phyloP scores from a whole-genome alignment of 2,797 vertebrate species.

The Syndactyla subalaris region DNA sequence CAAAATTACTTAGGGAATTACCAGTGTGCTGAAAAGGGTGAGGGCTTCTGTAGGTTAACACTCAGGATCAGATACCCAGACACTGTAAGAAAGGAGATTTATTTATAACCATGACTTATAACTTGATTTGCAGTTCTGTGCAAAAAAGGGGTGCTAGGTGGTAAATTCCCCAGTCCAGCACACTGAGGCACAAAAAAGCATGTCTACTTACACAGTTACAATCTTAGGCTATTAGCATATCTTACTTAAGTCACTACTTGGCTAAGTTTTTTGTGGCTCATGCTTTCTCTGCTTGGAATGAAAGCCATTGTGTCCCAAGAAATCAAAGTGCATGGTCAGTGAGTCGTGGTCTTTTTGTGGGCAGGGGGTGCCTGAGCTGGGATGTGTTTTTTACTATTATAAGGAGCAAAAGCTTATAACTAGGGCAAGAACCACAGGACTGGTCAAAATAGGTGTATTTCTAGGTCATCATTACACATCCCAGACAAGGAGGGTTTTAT shows the following conservation, averaged over 20 bases:
- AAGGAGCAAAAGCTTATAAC: neutral
- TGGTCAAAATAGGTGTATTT: neutral
- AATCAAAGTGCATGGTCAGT: accelerated
- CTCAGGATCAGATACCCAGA: neutral
- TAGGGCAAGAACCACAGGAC: neutral
- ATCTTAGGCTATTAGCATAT: neutral
- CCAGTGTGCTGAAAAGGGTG: neutral
- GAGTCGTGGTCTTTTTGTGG: neutral
- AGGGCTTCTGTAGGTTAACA: neutral
- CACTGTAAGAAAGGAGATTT: neutral
- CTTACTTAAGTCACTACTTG: neutral
- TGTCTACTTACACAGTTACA: neutral
- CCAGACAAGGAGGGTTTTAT: neutral
- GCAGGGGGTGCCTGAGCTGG: neutral
- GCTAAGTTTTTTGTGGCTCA: neutral
- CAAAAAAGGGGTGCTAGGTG: neutral
- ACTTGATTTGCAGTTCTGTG: neutral
- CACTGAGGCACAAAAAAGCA: neutral
- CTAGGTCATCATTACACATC: neutral
- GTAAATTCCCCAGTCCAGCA: neutral
- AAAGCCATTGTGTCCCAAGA: neutral
- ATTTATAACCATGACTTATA: neutral
- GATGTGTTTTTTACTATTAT: neutral
- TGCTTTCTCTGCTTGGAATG: neutral
- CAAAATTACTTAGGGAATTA: neutral